Percentiles rank a stretch among this genome's conserved stretches.
These are phyloP conservation scores for Clupea harengus DNA, from an alignment of 2,113 vertebrate genomes.

Conservation along the genomic window DNA sequence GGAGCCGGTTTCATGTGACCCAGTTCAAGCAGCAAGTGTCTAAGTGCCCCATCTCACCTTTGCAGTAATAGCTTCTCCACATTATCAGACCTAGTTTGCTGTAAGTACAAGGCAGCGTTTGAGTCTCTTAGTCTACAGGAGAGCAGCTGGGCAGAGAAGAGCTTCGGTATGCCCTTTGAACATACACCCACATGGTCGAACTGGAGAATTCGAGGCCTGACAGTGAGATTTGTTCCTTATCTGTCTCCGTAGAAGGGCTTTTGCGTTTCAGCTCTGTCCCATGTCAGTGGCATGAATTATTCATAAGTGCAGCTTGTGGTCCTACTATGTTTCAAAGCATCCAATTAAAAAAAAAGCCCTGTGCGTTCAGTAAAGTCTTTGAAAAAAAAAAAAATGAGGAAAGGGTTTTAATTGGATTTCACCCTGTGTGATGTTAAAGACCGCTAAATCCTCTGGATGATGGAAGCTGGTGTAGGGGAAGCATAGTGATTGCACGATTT, in stretches of 20 bases:
- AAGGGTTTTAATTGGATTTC: conserved; percentile 15
- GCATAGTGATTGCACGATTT: neutral
- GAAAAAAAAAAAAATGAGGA: neutral
- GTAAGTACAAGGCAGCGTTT: neutral
- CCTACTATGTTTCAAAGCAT: conserved; percentile 16
- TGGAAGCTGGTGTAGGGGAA: neutral
- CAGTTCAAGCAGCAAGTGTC: neutral
- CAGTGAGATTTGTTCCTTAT: conserved; percentile 15
- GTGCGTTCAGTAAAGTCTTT: conserved; percentile 10
- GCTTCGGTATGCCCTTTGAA: conserved; percentile 7
- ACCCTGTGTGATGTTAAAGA: conserved; percentile 16
- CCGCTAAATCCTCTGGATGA: conserved; percentile 10
- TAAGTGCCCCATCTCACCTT: too few species aligned
- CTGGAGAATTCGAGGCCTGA: neutral
- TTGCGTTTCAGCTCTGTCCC: neutral
- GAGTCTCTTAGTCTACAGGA: neutral
- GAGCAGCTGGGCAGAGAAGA: neutral
- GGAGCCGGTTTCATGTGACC: neutral
- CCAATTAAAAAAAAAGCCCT: conserved; percentile 4
- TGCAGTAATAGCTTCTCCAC: too few species aligned
- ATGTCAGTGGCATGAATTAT: conserved; percentile 3
- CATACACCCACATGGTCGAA: neutral
- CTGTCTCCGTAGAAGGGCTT: neutral
- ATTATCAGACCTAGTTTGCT: neutral
- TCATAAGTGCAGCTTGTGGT: conserved; percentile 15